Percentiles rank a stretch among this genome's conserved stretches.
Evolutionary conservation across 1,140 invertebrate species (phyloP).

Genomic region (Dinothrombium tinctorium): DNA sequence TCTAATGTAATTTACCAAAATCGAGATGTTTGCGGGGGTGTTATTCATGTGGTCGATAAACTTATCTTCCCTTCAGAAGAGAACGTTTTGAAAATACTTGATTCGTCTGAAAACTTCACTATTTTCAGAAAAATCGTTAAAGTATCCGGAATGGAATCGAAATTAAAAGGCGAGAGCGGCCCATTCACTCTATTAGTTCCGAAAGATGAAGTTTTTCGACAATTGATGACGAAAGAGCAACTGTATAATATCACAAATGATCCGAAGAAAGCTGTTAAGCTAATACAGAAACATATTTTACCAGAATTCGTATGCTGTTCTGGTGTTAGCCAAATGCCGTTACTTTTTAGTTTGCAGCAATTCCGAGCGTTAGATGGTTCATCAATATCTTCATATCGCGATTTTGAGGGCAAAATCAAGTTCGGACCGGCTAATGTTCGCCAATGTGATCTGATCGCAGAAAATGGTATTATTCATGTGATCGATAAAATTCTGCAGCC

Average conservation of each 20-base stretch:
- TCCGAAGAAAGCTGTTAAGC: conserved; percentile 21
- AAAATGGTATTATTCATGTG: conserved; percentile 33
- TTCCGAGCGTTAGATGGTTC: conserved; percentile 23
- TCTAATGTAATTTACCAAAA: conserved; percentile 31
- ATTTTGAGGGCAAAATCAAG: conserved; percentile 25
- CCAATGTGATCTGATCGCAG: conserved; percentile 31
- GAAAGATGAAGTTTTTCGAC: conserved; percentile 22
- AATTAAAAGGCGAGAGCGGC: conserved; percentile 17
- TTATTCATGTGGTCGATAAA: conserved; percentile 32
- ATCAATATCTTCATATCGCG: conserved; percentile 24
- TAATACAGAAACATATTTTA: conserved; percentile 27
- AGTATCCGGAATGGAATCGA: conserved; percentile 23
- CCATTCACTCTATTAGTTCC: conserved; percentile 26
- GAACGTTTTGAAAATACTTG: conserved; percentile 23
- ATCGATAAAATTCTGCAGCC: conserved; percentile 22
- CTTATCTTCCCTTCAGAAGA: conserved; percentile 27
- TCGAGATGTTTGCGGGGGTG: conserved; percentile 32
- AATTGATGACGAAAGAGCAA: conserved; percentile 20
- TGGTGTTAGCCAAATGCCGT: conserved; percentile 16
- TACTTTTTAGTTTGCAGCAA: conserved; percentile 12
- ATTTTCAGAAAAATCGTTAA: conserved; percentile 23
- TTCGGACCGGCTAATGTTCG: conserved; percentile 29
- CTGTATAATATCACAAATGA: conserved; percentile 22
- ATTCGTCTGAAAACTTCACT: conserved; percentile 23
- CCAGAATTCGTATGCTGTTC: conserved; percentile 34